Base-by-base conservation (phyloP, 2,888 invertebrate species). In the Trichopoda pennipes region DNA sequence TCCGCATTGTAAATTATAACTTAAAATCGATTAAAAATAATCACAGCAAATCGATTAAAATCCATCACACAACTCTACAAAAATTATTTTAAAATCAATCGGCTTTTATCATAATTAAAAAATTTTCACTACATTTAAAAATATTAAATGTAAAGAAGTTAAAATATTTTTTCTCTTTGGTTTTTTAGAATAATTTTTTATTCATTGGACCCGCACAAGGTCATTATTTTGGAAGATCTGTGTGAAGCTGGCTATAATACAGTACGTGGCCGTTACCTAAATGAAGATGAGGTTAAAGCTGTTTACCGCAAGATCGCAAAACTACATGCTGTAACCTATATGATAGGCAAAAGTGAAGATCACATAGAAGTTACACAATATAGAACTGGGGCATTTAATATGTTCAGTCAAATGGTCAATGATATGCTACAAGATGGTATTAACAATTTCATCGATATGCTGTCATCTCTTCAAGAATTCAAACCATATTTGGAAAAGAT, bases 281-380 rank as follows among this genome's bases (percentile, higher is more conserved):
- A 49, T 0, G 73, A 85, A 28, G 68, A 84, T 23, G 85, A 87
- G 75, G 51, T 85, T 14, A 78, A 85, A 77, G 63, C 77, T 16
- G 85, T 61, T 16, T 83, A 84, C 74, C 74, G 82, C 61, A 88
- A 84, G 81, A 38, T 88, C 38, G 87, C 87, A 10, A 88, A 88
- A 51, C 85, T 86, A 80, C 88, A 88, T 74, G 88, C 86, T 16
- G 84, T 85, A 19, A 85, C 80, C 14, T 84, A 75, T 58, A 81
- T 83, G 32, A 76, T 86, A 56, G 74, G 76, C 3, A 72, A 80
- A 8, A 76, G 63, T 85, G 69, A 83, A 17, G 35, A 74, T 1
- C 74, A 73, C 21, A 47, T 77, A 60, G 2, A 16, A 1, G 69
- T 83, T 0, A 79, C 77, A 2, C 16, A 69, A 64, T 76, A 77